A percentile compares a stretch with the other conserved stretches of the same genome.
These are phyloP conservation scores for Rhyzopertha dominica DNA, from an alignment of 1,140 invertebrate genomes.

Conservation along the genomic window DNA sequence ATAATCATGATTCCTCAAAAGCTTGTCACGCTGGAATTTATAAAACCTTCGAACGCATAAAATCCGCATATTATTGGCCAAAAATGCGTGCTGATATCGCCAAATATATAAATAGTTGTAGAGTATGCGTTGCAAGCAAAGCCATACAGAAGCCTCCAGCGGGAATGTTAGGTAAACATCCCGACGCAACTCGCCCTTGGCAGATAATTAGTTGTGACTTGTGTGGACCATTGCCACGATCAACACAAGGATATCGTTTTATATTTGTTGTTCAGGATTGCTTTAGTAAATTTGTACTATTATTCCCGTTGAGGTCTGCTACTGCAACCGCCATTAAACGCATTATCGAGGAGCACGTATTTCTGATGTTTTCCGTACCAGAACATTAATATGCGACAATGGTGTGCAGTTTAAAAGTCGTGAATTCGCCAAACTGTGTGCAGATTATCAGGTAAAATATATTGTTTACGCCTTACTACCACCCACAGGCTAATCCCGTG, in stretches of 20 bases:
- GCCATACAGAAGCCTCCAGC: conserved; percentile 1
- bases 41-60: conserved; percentile 23
- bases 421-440: too few species aligned
- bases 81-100: conserved; percentile 21
- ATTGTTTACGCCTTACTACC: too few species aligned
- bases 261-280: conserved; percentile 36
- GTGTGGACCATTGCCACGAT: conserved; percentile 35
- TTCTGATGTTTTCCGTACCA: conserved; percentile 8
- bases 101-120: conserved; percentile 18
- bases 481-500: too few species aligned
- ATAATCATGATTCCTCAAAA: conserved; percentile 25
- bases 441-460: too few species aligned
- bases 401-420: too few species aligned
- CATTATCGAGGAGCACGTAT: conserved; percentile 11
- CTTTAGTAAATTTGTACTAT: conserved; percentile 15
- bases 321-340: conserved; percentile 3
- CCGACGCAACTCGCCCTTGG: conserved; percentile 6
- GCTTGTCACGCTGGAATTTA: conserved; percentile 33
- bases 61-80: conserved; percentile 32
- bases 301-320: conserved; percentile 9
- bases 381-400: conserved; percentile 13
- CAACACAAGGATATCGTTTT: conserved; percentile 27
- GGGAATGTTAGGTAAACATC: conserved; percentile 5
- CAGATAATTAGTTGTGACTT: conserved; percentile 33
- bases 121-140: conserved; percentile 11